phyloP scores from a whole-genome alignment of 2,797 vertebrate genomes.

The Otolemur crassicaudatus region DNA sequence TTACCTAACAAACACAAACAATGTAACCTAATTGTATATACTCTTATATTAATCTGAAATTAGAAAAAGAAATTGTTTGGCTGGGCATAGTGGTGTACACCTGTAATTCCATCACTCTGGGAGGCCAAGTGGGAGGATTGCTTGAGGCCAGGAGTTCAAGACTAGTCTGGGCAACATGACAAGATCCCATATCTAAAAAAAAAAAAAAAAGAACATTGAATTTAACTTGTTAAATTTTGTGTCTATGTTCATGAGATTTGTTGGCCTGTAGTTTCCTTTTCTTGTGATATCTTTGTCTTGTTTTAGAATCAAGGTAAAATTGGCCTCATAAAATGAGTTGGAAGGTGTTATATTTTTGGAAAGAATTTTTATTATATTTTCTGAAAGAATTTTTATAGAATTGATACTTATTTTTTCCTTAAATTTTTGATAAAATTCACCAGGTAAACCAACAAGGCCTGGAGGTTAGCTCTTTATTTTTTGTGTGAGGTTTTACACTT shows the following conservation, averaged over 20 bases:
- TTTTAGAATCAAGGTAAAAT: slow-evolving; percentile 32
- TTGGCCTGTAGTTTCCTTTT: not conserved
- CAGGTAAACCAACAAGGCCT: not conserved
- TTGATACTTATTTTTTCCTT: slow-evolving; percentile 14
- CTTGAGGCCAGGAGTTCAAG: no score
- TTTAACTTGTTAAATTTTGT: slow-evolving; percentile 51
- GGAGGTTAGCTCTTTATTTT: not conserved
- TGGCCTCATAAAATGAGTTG: not conserved
- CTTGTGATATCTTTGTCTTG: not conserved
- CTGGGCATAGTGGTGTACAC: accelerated
- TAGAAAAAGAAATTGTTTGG: no score
- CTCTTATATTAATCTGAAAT: no score
- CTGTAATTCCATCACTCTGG: no score
- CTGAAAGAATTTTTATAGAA: slow-evolving; percentile 30
- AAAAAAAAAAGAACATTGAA: not conserved
- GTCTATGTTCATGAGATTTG: not conserved
- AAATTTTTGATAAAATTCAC: slow-evolving; percentile 25
- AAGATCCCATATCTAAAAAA: no score
- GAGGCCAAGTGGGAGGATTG: no score
- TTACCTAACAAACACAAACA: no score
- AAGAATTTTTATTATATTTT: slow-evolving; percentile 12
- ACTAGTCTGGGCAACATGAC: no score
- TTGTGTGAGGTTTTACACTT: slow-evolving; percentile 24
- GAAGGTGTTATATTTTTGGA: not conserved
- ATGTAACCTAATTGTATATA: no score